phyloP scores from a whole-genome alignment of 2,113 vertebrate genomes.

The Nibea albiflora region DNA sequence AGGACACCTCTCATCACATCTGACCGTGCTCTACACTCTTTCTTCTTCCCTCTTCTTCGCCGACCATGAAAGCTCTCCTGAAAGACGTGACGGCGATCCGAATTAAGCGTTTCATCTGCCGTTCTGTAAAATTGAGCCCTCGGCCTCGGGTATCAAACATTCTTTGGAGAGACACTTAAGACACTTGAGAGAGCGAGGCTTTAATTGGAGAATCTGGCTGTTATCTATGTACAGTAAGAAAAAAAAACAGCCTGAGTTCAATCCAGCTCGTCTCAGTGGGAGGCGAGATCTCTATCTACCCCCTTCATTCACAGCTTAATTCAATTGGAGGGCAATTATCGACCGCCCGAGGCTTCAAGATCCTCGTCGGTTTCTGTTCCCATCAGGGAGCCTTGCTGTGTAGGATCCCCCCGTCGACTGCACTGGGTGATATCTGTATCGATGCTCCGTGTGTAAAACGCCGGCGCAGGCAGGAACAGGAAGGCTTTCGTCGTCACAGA shows the following conservation, averaged over 20 bases:
- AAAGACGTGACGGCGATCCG: conserved; percentile 34
- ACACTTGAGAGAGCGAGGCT: conserved; percentile 24
- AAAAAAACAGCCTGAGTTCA: conserved; percentile 55
- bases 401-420: conserved; percentile 19
- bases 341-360: conserved; percentile 72
- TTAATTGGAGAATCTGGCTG: conserved; percentile 64
- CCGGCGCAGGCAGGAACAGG: conserved; percentile 20
- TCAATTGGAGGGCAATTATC: conserved; percentile 82
- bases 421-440: conserved; percentile 57
- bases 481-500: conserved; percentile 20
- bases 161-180: conserved; percentile 48
- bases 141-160: conserved; percentile 45
- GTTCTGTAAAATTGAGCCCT: conserved; percentile 22
- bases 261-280: conserved; percentile 59
- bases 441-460: conserved; percentile 58
- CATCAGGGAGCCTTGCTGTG: conserved; percentile 63
- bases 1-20: conserved; percentile 38
- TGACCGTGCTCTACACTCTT: conserved; percentile 5
- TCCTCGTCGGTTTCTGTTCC: conserved; percentile 69
- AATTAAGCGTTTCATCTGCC: conserved; percentile 42
- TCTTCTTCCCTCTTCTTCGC: conserved; percentile 1
- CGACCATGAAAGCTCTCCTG: conserved; percentile 31
- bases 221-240: conserved; percentile 68
- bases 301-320: conserved; percentile 77
- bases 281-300: conserved; percentile 69